Base-by-base conservation (phyloP, 2,797 vertebrate genomes). In the Protonibea diacanthus region DNA sequence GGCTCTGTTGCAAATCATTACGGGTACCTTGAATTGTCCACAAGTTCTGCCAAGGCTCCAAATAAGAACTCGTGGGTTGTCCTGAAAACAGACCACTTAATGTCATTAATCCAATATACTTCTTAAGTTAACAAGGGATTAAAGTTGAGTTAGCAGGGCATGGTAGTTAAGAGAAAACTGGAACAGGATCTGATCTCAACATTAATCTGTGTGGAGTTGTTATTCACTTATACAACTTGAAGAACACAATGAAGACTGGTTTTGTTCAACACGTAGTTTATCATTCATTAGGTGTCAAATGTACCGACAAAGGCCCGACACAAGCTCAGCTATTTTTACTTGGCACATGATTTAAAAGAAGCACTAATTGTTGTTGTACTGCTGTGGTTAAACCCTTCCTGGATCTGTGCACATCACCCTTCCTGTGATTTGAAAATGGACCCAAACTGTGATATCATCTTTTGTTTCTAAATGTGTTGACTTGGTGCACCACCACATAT, bases 21-120 rank as follows among this genome's bases (percentile, higher is more conserved):
- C 6, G 6, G 12, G 33, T 97, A 99, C 98, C 98, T 99, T 89
- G 98, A 98, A 83, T 99, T 99, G 94, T 99, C 98, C 86, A 99
- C 97, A 80, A 99, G 96, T 88, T 99, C 98, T 52, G 98, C 98
- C 94, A 99, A 94, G 64, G 98, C 98, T 88, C 98, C 98, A 92
- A 99, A 99, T 80, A 99, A 94, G 90, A 99, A 99, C 91, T 99
- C 98, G 4, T 99, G 98, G 44, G 98, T 99, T 80, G 98, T 99
- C 93, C 98, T 99, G 94, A 89, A 96, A 95, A 14, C 2, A 91
- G 48, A 83, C 9, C 38, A 81, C 21, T 18, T 17, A 38, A 62
- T 68, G 20, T 45, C 4, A 71, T 61, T 55, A 48, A 72, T 49
- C 64, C 18, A 76, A 38, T 15, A 60, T 17, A 48, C 49, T 33